Conservation (phyloP, 1,140 invertebrate species). For the Meloidogyne floridensis region DNA sequence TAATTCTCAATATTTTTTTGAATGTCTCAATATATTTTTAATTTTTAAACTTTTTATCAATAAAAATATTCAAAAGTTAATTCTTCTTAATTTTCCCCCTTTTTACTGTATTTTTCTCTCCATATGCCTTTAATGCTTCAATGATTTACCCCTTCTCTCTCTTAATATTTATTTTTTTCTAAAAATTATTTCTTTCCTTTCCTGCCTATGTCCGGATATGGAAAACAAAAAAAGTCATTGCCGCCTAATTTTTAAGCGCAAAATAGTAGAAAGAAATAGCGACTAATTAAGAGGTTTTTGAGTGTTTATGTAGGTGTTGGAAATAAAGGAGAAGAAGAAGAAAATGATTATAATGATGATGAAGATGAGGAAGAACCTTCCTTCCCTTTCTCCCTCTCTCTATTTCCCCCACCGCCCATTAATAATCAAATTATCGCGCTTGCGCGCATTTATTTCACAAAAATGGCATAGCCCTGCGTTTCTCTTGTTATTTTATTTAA, state of each 20-base stretch:
- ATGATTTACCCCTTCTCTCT: not conserved
- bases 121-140: conserved; percentile 6
- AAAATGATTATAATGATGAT: no score
- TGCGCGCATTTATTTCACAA: not conserved
- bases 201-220: conserved; percentile 8
- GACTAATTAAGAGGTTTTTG: not conserved
- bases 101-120: not conserved
- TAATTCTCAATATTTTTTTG: no score
- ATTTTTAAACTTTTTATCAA: not conserved
- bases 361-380: not conserved
- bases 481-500: not conserved
- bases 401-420: conserved; percentile 13
- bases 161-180: not conserved
- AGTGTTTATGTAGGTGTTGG: not conserved
- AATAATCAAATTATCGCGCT: conserved; percentile 32
- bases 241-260: conserved; percentile 16
- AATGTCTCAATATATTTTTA: not conserved
- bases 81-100: not conserved
- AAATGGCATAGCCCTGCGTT: not conserved
- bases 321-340: not conserved
- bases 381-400: not conserved
- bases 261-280: conserved; percentile 1
- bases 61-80: not conserved
- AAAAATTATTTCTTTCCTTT: not conserved
- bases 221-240: not conserved